These are phyloP conservation scores for Chloropsis hardwickii DNA, from an alignment of 2,113 vertebrate species.

Conservation along the genomic window DNA sequence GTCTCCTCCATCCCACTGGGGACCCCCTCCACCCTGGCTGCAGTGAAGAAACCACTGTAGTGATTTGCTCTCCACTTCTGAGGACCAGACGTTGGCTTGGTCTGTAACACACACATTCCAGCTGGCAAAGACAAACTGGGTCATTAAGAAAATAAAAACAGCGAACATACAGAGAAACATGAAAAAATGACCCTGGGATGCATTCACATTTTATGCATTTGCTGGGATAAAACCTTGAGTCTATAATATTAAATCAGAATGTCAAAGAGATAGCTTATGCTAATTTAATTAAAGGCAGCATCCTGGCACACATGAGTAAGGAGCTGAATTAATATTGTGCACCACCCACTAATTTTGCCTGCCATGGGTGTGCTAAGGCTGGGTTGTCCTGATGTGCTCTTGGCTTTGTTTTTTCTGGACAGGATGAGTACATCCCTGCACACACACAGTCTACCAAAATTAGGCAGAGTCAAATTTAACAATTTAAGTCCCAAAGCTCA, in stretches of 20 bases:
- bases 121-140: not conserved
- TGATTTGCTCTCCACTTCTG: not conserved
- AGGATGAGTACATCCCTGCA: not conserved
- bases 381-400: not conserved
- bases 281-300: constrained; percentile 60
- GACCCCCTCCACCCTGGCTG: not conserved
- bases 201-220: not conserved
- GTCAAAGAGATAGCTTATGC: constrained; percentile 43
- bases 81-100: not conserved
- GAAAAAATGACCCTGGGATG: not conserved
- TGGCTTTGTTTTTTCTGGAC: not conserved
- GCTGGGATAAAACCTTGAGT: not conserved
- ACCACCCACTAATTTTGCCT: constrained; percentile 14
- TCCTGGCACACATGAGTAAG: not conserved
- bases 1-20: not conserved
- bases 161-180: not conserved
- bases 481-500: not conserved
- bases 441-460: not conserved
- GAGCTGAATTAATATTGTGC: not conserved
- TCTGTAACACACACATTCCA: not conserved
- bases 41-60: not conserved
- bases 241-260: constrained; percentile 15
- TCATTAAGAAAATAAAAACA: constrained; percentile 13
- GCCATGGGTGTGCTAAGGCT: not conserved
- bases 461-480: not conserved